Evolutionary conservation across 2,797 vertebrate genomes (phyloP).

Genomic region (Xenops minutus): DNA sequence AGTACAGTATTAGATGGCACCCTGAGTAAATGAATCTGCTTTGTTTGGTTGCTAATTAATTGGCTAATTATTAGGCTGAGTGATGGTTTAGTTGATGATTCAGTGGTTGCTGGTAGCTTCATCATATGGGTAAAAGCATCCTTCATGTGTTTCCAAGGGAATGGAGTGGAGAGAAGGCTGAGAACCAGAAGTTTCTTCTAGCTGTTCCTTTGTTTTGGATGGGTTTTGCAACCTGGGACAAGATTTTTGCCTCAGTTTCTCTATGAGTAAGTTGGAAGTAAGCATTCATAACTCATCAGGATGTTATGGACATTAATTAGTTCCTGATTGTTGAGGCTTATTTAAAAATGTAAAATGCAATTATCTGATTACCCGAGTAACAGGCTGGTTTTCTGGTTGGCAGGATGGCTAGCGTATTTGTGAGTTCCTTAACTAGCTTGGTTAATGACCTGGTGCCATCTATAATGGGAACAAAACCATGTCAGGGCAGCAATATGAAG

Average conservation of each 20-base stretch:
- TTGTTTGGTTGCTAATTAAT: conserved; percentile 56
- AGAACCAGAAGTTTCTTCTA: neutral
- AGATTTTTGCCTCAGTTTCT: conserved; percentile 46
- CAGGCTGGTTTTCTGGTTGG: conserved; percentile 15
- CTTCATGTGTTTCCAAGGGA: neutral
- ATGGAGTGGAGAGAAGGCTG: neutral
- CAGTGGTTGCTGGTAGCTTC: conserved; percentile 28
- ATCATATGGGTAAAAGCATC: conserved; percentile 2
- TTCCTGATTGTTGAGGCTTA: conserved; percentile 4
- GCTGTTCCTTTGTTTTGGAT: neutral
- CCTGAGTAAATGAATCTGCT: conserved; percentile 30
- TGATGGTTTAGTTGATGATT: conserved; percentile 59
- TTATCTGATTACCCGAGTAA: neutral
- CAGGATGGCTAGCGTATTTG: conserved; percentile 4
- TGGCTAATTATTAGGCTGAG: conserved; percentile 60
- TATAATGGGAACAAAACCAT: neutral
- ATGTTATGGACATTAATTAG: neutral
- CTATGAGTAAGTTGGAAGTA: neutral
- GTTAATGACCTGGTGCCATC: conserved; percentile 35
- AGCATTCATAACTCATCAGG: neutral
- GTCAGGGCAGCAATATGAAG: neutral
- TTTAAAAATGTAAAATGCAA: conserved; percentile 37
- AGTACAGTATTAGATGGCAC: neutral
- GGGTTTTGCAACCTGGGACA: neutral
- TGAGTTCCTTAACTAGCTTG: conserved; percentile 23